Percentiles rank a stretch among this genome's conserved stretches.
phyloP scores from a whole-genome alignment of 2,797 vertebrate species.

The Notamacropus eugenii region DNA sequence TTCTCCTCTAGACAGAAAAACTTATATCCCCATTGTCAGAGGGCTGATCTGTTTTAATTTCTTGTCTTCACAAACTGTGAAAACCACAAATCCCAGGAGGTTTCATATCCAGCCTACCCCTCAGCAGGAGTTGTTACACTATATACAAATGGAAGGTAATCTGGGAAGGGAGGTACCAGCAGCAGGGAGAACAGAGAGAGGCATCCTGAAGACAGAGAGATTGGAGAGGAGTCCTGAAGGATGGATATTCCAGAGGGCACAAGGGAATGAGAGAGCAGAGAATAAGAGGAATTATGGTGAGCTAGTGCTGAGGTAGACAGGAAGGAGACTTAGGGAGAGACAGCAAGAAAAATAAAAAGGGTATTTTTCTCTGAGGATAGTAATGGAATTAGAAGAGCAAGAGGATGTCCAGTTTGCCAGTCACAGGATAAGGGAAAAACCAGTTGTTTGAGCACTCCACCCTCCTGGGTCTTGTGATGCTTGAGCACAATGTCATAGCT shows the following conservation, averaged over 20 bases:
- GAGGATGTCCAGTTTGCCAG: neutral
- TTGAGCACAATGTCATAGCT: neutral
- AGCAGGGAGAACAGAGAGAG: neutral
- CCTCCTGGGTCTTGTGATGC: neutral
- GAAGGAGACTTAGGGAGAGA: neutral
- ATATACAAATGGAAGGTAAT: neutral
- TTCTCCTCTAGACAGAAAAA: neutral
- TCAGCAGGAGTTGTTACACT: neutral
- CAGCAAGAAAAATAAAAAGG: neutral
- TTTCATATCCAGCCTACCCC: neutral
- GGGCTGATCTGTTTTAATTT: neutral
- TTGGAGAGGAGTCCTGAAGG: neutral
- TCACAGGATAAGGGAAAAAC: neutral
- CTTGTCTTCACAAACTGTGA: neutral
- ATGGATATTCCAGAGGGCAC: neutral
- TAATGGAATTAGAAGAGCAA: neutral
- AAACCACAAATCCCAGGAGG: neutral
- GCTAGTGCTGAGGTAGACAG: neutral
- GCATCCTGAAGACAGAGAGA: neutral
- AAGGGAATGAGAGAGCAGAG: neutral
- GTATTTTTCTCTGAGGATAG: neutral
- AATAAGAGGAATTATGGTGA: neutral
- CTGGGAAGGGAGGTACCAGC: neutral
- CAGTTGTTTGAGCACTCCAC: neutral
- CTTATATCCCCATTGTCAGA: neutral